Evolutionary conservation across 1,140 invertebrate genomes (phyloP), one percentile per base, ranked within the genome.

Genomic region (Neodiprion lecontei): DNA sequence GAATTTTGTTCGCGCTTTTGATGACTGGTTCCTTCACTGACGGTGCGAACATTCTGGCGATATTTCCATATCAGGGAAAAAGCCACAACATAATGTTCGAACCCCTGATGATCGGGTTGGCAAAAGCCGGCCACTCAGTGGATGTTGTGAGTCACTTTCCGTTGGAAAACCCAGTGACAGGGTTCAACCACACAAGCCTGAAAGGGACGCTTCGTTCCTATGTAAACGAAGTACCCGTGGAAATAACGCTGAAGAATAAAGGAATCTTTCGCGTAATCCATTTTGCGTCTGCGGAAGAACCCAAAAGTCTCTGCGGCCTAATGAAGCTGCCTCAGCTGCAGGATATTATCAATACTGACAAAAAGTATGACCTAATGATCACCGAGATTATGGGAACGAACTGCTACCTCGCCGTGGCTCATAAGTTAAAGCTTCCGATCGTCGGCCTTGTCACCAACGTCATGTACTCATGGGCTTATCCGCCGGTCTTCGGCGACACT

Each of bases 31-130:
- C 0, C 53, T 7, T 61, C 5, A 9, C 53, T 67, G 21, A 17
- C 50, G 74, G 74, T 12, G 82, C 84, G 67, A 71, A 83, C 79
- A 89, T 91, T 74, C 80, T 91, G 50, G 85, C 79, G 12, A 78
- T 90, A 23, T 87, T 88, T 74, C 88, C 89, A 40, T 83, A 85
- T 12, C 87, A 88, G 53, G 85, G 83, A 0, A 78, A 76, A 9
- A 90, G 89, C 79, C 89, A 91, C 80, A 86, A 89, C 75, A 80
- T 88, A 49, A 84, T 89, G 48, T 88, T 89, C 74, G 79, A 85
- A 72, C 82, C 88, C 14, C 47, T 91, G 5, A 85, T 84, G 14
- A 81, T 83, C 73, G 88, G 86, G 69, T 79, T 92, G 47, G 84
- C 82, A 0, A 86, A 82, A 50, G 79, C 84, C 67, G 90, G 90